phyloP scores from a whole-genome alignment of 1,140 invertebrate genomes.

The honey bee (Apis mellifera) region DNA sequence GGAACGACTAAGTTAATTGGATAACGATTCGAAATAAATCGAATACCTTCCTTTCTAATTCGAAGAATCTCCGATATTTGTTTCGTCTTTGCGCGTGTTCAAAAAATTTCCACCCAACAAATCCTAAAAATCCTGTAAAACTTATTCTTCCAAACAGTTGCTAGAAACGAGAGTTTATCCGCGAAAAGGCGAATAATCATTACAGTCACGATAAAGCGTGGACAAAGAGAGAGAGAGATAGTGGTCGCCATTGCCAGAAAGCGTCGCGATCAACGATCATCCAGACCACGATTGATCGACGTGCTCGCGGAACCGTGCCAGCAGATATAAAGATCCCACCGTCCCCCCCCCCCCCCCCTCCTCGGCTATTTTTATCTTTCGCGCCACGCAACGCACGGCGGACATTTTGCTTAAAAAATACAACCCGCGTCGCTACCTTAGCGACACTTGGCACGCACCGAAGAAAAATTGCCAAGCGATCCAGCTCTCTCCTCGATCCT shows the following conservation, averaged over 20 bases:
- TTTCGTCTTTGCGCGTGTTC: not conserved
- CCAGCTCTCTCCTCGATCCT: not conserved
- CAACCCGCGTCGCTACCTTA: conserved; percentile 28
- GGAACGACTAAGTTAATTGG: no score
- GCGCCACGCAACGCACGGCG: not conserved
- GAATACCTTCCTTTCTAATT: not conserved
- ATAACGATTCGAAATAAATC: not conserved
- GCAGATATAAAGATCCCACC: conserved; percentile 50
- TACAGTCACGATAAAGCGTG: not conserved
- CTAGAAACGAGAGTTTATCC: not conserved
- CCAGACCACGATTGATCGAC: conserved; percentile 44
- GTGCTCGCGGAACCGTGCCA: conserved; percentile 51
- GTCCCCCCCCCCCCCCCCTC: conserved; percentile 39
- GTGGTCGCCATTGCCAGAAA: not conserved
- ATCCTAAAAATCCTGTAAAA: not conserved
- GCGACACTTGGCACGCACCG: conserved; percentile 53
- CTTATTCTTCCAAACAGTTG: not conserved
- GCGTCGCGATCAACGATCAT: conserved; percentile 20
- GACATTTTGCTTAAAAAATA: conserved; percentile 19
- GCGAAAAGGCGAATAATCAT: no score
- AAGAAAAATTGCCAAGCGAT: conserved; percentile 52
- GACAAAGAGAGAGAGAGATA: no score
- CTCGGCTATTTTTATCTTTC: conserved; percentile 53
- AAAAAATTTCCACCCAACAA: not conserved
- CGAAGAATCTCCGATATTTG: not conserved